Evolutionary conservation across 2,797 vertebrate species (phyloP), one percentile per base, ranked within the genome.

Genomic region (Xerus rutilus): DNA sequence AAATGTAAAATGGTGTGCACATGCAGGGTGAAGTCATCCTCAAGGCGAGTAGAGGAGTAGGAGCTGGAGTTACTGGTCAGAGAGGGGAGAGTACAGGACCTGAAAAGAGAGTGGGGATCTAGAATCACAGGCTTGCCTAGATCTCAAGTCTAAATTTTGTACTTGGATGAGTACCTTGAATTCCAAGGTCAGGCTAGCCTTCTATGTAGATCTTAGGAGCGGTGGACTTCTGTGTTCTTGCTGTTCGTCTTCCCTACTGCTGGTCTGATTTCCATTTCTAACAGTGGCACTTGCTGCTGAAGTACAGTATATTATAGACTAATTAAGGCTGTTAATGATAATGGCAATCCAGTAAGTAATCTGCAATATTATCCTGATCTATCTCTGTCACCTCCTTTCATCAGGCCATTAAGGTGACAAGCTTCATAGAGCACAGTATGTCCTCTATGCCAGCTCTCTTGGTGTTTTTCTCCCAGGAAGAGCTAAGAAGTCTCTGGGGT

Each of bases 281-380:
- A 96, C 94, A 82, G 94, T 59, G 35, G 92, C 82, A 87, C 97
- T 96, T 97, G 97, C 91, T 96, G 97, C 28, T 30, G 92, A 97
- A 72, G 93, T 92, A 81, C 94, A 96, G 98, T 98, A 96, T 98
- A 98, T 98, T 98, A 98, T 45, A 95, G 98, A 96, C 98, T 98
- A 98, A 99, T 98, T 98, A 99, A 98, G 91, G 96, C 97, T 96
- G 96, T 96, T 98, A 98, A 98, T 98, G 98, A 98, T 98, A 97
- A 98, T 98, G 97, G 97, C 81, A 89, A 96, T 98, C 92, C 92
- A 90, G 97, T 96, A 97, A 98, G 98, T 97, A 97, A 97, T 97
- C 98, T 86, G 62, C 57, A 52, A 81, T 95, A 97, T 98, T 98
- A 98, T 98, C 97, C 97, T 98, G 96, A 98, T 98, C 97, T 93